Percentiles rank a stretch among this genome's conserved stretches.
Conservation (phyloP, 1,140 invertebrate genomes). For the Hycleus cichorii region DNA sequence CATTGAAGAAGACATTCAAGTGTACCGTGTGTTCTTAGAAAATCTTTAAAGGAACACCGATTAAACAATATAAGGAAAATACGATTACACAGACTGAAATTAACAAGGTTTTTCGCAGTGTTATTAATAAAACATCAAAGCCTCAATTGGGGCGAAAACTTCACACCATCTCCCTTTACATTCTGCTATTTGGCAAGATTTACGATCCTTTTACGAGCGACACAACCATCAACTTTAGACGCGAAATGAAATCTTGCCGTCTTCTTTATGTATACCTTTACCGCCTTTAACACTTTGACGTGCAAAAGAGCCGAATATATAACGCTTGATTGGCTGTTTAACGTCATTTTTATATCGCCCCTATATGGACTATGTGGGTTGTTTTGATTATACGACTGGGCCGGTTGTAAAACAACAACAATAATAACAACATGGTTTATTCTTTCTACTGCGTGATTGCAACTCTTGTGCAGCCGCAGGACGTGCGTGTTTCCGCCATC, state of each 20-base stretch:
- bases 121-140: no score
- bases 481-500: conserved; percentile 42
- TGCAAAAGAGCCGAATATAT: conserved; percentile 14
- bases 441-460: conserved; percentile 9
- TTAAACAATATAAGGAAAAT: no score
- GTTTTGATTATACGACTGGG: neutral
- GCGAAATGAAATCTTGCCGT: conserved; percentile 24
- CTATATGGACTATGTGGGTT: neutral
- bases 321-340: conserved; percentile 3
- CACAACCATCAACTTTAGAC: conserved; percentile 24
- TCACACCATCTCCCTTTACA: no score
- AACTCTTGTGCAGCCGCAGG: conserved; percentile 11
- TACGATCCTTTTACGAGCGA: conserved; percentile 27
- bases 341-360: neutral
- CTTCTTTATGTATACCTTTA: conserved; percentile 23
- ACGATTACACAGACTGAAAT: no score
- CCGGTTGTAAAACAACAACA: neutral
- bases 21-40: no score
- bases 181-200: conserved; percentile 11
- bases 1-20: no score
- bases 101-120: no score
- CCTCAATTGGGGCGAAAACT: no score
- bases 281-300: conserved; percentile 24
- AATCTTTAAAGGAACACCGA: no score
- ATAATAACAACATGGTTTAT: neutral